Evolutionary conservation across 1,140 invertebrate species (phyloP).

Genomic region (Tenebrio molitor): DNA sequence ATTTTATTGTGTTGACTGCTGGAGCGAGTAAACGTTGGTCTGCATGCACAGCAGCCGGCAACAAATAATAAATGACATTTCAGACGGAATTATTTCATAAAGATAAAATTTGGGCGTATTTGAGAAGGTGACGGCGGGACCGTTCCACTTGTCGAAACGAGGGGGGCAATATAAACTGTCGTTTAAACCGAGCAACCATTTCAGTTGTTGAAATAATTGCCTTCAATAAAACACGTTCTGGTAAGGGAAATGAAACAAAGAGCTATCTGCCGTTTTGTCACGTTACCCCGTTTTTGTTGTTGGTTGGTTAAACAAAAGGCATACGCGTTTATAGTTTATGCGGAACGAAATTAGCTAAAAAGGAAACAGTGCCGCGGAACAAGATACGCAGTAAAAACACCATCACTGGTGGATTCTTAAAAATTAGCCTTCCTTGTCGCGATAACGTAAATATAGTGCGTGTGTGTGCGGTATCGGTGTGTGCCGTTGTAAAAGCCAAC

Average conservation of each 20-base stretch:
- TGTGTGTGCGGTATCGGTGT: not conserved
- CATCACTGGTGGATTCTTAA: not conserved
- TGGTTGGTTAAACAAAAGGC: constrained; percentile 19
- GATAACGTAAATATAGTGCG: not conserved
- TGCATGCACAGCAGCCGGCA: constrained; percentile 5
- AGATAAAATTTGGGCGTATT: constrained; percentile 35
- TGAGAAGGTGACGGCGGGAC: not conserved
- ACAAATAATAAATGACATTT: constrained; percentile 17
- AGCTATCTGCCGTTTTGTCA: constrained; percentile 21
- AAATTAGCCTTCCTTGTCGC: constrained; percentile 1
- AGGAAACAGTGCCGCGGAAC: not conserved
- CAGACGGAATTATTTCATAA: constrained; percentile 30
- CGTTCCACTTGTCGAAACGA: constrained; percentile 20
- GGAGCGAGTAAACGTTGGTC: not conserved
- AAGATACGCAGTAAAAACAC: constrained; percentile 8
- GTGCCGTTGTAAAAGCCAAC: not conserved
- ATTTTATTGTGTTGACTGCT: not conserved
- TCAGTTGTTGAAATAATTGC: constrained; percentile 39
- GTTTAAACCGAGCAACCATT: constrained; percentile 23
- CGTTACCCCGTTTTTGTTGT: constrained; percentile 9
- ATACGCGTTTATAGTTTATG: constrained; percentile 8
- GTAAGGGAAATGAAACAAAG: constrained; percentile 27
- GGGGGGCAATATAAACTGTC: constrained; percentile 23
- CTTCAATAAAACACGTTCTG: constrained; percentile 31
- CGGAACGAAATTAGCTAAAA: not conserved